Evolutionary conservation across 2,113 vertebrate genomes (phyloP).

Genomic region (Elanoides forficatus): DNA sequence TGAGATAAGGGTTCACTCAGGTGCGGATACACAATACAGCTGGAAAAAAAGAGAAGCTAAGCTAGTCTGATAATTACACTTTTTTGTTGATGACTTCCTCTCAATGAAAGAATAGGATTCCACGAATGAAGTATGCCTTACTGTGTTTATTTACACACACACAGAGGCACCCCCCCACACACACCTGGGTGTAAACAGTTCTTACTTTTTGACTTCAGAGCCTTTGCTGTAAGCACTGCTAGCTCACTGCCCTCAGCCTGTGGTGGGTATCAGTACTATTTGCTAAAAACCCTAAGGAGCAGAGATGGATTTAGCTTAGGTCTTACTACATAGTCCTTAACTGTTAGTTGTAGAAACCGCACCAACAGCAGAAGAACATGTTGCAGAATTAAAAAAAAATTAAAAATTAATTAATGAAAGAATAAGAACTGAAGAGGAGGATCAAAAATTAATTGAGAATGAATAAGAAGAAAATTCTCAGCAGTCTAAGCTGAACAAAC

Average conservation of each 20-base stretch:
- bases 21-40: slow-evolving; percentile 19
- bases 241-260: neutral
- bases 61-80: slow-evolving; percentile 36
- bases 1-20: slow-evolving; percentile 55
- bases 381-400: neutral
- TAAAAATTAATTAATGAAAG: neutral
- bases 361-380: neutral
- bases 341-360: neutral
- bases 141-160: slow-evolving; percentile 52
- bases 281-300: neutral
- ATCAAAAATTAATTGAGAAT: neutral
- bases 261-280: neutral
- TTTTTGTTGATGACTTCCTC: slow-evolving; percentile 50
- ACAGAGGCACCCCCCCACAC: neutral
- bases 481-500: neutral
- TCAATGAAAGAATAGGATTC: slow-evolving; percentile 51
- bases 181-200: slow-evolving; percentile 40
- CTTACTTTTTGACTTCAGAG: neutral
- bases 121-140: slow-evolving; percentile 35
- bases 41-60: slow-evolving; percentile 13
- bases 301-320: neutral
- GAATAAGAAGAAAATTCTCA: neutral
- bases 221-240: neutral
- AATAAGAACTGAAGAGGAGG: neutral
- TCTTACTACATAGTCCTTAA: neutral